Evolutionary conservation across 2,888 invertebrate species (phyloP), one percentile per base, ranked within the genome.

Genomic region (Ophonus ardosiacus): DNA sequence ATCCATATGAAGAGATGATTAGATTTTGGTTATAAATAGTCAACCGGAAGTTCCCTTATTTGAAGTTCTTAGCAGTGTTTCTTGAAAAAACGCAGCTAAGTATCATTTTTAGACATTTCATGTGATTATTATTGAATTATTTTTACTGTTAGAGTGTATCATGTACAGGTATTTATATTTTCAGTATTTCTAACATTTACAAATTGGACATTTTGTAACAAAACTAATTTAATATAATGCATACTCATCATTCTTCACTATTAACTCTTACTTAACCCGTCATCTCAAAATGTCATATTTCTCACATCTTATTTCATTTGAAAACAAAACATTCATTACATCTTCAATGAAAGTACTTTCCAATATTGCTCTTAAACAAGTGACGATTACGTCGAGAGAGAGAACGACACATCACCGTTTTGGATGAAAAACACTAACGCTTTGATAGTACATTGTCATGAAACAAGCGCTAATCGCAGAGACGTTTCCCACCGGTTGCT

Each of bases 261-360:
- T 51, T 51, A 51, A 13, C 10, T 51, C 43, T 51, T 51, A 51
- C 43, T 51, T 51, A 51, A 51, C 43, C 43, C 13, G 43, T 51
- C 43, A 31, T 51, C 43, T 51, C 13, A 51, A 51, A 51, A 51
- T 51, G 43, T 51, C 43, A 51, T 51, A 51, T 51, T 13, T 51
- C 43, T 51, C 43, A 51, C 8, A 51, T 51, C 43, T 43, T 6
- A 7, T 10, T 10, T 51, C 8, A 51, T 51, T 38, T 38, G 68
- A 38, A 65, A 68, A 68, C 38, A 68, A 63, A 68, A 31, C n/a
- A 4, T 68, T 7, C 24, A 68, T 68, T 68, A 38, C 68, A 7
- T 15, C 38, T 8, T 18, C 57, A 79, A 79, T 24, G 79, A 79
- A 79, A 79, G 79, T 79, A 79, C 79, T 79, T 79, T 79, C 79